A percentile compares a stretch with the other conserved stretches of the same genome.
Evolutionary conservation across 2,888 invertebrate genomes (phyloP).

Genomic region (Priapulus caudatus): DNA sequence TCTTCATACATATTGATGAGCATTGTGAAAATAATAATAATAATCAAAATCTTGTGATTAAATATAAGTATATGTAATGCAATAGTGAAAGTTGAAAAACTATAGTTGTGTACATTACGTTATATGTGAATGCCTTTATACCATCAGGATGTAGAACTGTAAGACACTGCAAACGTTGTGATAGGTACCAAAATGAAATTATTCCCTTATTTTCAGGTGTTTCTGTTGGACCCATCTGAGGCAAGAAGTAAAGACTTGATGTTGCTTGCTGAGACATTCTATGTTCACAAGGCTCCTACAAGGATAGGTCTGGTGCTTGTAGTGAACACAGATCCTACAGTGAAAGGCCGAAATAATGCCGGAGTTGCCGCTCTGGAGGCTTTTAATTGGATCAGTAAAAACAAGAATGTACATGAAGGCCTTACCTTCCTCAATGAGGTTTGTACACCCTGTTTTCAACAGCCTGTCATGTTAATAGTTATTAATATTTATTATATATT

Average conservation of each 20-base stretch:
- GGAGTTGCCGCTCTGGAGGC: conserved; percentile 73
- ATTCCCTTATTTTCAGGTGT: conserved; percentile 49
- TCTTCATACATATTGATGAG: too few relatives aligned
- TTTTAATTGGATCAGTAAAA: conserved; percentile 74
- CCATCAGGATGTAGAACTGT: too few relatives aligned
- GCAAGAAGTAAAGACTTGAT: conserved; percentile 56
- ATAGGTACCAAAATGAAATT: too few relatives aligned
- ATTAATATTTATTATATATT: background rate
- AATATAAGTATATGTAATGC: too few relatives aligned
- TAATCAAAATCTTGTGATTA: too few relatives aligned
- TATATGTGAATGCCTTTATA: too few relatives aligned
- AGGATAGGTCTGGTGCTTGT: conserved; percentile 71
- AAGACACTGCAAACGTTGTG: too few relatives aligned
- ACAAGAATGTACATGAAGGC: conserved; percentile 56
- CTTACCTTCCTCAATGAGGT: conserved; percentile 75
- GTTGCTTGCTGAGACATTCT: conserved; percentile 76
- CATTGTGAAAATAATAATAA: too few relatives aligned
- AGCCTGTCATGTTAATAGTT: background rate
- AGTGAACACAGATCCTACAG: conserved; percentile 44
- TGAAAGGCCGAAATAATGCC: conserved; percentile 52
- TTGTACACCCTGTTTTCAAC: background rate
- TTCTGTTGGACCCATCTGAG: conserved; percentile 71
- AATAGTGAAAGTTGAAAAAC: too few relatives aligned
- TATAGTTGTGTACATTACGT: too few relatives aligned
- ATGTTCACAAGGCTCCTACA: conserved; percentile 73